Percentiles rank a stretch among this genome's conserved stretches.
phyloP scores from a whole-genome alignment of 2,888 invertebrate species.

The Cetonia aurata region DNA sequence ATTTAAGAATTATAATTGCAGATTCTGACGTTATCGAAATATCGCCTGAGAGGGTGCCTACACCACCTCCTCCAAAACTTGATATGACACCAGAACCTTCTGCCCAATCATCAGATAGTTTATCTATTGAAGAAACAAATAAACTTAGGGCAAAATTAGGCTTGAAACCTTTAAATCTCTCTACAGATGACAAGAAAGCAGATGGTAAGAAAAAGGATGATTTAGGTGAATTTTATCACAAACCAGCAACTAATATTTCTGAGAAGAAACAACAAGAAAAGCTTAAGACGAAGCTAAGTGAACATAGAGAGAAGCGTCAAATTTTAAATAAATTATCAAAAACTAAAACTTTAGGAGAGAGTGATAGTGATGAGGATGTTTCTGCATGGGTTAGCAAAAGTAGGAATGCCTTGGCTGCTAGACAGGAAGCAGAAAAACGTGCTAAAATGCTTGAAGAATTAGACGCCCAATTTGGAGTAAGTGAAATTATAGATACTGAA shows the following conservation, averaged over 20 bases:
- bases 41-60: slow-evolving; percentile 55
- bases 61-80: slow-evolving; percentile 63
- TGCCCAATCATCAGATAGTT: slow-evolving; percentile 68
- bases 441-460: slow-evolving; percentile 95
- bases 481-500: slow-evolving; percentile 86
- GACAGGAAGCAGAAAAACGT: slow-evolving; percentile 86
- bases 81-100: slow-evolving; percentile 56
- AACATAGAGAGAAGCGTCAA: slow-evolving; percentile 83
- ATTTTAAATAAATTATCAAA: slow-evolving; percentile 77
- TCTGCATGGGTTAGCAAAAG: slow-evolving; percentile 87
- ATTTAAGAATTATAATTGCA: slow-evolving; percentile 45
- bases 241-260: slow-evolving; percentile 82
- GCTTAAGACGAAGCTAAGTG: slow-evolving; percentile 82
- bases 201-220: slow-evolving; percentile 70
- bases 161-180: slow-evolving; percentile 87
- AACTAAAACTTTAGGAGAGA: slow-evolving; percentile 76
- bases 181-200: slow-evolving; percentile 68
- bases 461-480: slow-evolving; percentile 94
- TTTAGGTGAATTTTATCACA: slow-evolving; percentile 87
- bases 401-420: slow-evolving; percentile 81
- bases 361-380: slow-evolving; percentile 82
- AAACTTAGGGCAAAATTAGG: slow-evolving; percentile 93
- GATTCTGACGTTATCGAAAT: slow-evolving; percentile 63
- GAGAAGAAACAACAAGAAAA: slow-evolving; percentile 84
- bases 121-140: slow-evolving; percentile 89